Evolutionary conservation across 2,888 invertebrate species (phyloP), one percentile per base, ranked within the genome.

Genomic region (Penaeus monodon): DNA sequence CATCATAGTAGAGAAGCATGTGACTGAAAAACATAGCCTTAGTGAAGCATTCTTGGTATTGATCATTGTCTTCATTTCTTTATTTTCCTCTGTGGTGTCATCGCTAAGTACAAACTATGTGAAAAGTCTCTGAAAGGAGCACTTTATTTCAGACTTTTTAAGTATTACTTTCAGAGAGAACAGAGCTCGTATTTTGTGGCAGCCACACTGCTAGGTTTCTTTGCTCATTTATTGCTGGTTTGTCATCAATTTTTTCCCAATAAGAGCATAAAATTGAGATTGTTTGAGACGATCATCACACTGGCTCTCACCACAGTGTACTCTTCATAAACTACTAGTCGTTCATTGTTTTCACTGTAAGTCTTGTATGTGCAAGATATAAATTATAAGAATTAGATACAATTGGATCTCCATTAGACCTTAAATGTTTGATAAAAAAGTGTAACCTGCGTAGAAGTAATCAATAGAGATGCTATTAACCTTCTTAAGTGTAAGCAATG

Each of bases 341-440:
- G 86, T 87, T 87, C 82, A 79, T 87, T 87, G 86, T 86, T 87
- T 86, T 87, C 73, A 79, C 82, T 87, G 70, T 82, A 81, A 76
- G 79, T 87, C 86, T 87, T 87, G 83, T 82, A 87, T 87, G 86
- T 87, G 82, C 86, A 87, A 87, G 83, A 87, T 83, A 83, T 87
- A 87, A 87, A 87, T 87, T 83, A 65, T 87, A 87, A 87, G 86
- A 87, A 87, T 83, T 87, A 81, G 85, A 76, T 78, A 66, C 70
- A 83, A 87, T 87, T 83, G 83, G 86, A 87, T 87, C 83, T 87
- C 86, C 86, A 87, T 87, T 87, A 87, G 81, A 86, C 44, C 68
- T 70, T 87, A 77, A 87, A 83, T 87, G 79, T 79, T 87, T 65
- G 78, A 82, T 82, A 86, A 79, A 79, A 82, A 80, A 78, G 77